Conservation (phyloP, 2,797 vertebrate genomes). For the Acridotheres tristis region DNA sequence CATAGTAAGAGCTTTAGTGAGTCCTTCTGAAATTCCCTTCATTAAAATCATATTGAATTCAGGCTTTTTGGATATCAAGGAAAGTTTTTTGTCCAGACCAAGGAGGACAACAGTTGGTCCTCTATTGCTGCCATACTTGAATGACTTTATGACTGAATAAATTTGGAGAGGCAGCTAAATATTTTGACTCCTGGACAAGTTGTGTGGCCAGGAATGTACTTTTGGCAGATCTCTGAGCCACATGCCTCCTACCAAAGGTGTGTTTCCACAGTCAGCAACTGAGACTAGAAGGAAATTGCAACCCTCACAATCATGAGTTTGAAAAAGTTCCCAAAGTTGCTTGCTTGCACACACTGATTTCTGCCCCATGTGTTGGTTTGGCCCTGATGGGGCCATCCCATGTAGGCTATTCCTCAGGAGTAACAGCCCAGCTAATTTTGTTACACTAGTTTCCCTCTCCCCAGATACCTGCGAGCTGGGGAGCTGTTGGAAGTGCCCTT, state of each 20-base stretch:
- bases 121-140: neutral
- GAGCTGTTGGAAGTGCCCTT: neutral
- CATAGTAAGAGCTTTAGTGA: neutral
- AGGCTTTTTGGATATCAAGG: neutral
- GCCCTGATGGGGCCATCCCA: neutral
- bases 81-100: neutral
- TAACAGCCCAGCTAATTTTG: neutral
- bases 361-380: accelerated
- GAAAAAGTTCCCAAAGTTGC: neutral
- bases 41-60: neutral
- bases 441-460: neutral
- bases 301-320: accelerated
- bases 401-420: neutral
- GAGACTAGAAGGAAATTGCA: neutral
- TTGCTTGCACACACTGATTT: neutral
- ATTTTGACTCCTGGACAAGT: neutral
- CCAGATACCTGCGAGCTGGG: neutral
- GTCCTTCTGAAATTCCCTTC: neutral
- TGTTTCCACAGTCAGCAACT: neutral
- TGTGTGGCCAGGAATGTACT: neutral
- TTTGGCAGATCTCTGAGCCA: neutral
- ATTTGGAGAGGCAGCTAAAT: neutral
- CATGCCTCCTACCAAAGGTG: neutral
- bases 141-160: neutral
- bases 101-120: neutral